Evolutionary conservation across 2,888 invertebrate species (phyloP).

Genomic region (Drosophila pseudotakahashii): DNA sequence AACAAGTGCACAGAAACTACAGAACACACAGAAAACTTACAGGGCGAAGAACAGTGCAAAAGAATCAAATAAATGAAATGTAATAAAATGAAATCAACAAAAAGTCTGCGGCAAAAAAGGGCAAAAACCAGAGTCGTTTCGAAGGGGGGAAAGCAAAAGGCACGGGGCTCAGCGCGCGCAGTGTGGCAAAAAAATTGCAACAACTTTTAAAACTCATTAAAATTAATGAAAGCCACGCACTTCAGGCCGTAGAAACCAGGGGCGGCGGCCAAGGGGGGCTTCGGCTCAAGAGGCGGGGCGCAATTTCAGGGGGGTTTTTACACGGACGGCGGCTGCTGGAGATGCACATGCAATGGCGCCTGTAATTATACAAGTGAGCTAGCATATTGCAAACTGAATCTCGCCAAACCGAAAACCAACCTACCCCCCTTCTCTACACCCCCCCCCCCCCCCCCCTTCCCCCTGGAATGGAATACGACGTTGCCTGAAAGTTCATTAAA

Average conservation of each 20-base stretch:
- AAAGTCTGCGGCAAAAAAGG: slow-evolving; percentile 30
- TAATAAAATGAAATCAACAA: slow-evolving; percentile 29
- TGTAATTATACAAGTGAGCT: slow-evolving; percentile 78
- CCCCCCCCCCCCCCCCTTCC: neutral
- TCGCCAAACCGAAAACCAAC: neutral
- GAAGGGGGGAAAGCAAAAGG: neutral
- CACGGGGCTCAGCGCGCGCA: slow-evolving; percentile 10
- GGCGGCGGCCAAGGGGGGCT: slow-evolving; percentile 2
- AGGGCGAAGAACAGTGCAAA: slow-evolving; percentile 31
- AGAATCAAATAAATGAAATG: slow-evolving; percentile 63
- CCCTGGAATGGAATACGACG: slow-evolving; percentile 49
- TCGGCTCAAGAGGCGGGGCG: neutral
- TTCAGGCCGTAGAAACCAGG: slow-evolving; percentile 53
- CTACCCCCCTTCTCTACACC: neutral
- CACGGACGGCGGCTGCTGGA: slow-evolving; percentile 5
- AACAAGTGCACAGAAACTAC: slow-evolving; percentile 24
- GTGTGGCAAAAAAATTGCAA: slow-evolving; percentile 58
- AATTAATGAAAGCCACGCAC: slow-evolving; percentile 79
- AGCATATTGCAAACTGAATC: slow-evolving; percentile 72
- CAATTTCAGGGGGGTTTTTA: neutral
- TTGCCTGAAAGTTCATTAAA: slow-evolving; percentile 75
- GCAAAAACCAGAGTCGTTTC: slow-evolving; percentile 9
- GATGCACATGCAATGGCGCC: slow-evolving; percentile 67
- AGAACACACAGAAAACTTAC: slow-evolving; percentile 4
- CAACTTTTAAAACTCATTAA: slow-evolving; percentile 79